phyloP scores from a whole-genome alignment of 2,888 invertebrate genomes.

The Mactromeris polynyma region DNA sequence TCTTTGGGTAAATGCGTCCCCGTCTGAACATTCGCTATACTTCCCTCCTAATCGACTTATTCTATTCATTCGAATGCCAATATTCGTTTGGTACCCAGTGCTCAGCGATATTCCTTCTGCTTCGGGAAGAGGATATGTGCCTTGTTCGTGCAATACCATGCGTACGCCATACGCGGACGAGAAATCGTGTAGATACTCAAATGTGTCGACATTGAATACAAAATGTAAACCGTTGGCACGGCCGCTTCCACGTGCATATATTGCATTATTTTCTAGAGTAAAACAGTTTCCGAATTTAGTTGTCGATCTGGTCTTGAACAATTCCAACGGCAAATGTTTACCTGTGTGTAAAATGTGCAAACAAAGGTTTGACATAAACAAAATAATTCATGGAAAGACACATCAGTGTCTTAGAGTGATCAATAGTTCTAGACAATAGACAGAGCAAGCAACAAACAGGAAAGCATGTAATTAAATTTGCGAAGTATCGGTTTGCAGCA shows the following conservation, averaged over 20 bases:
- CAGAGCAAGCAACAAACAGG: too few relatives aligned
- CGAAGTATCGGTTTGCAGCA: too few relatives aligned
- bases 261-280: constrained; percentile 10
- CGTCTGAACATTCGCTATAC: constrained; percentile 27
- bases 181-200: constrained; percentile 8
- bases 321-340: not conserved
- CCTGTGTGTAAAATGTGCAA: not conserved
- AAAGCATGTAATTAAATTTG: too few relatives aligned
- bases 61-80: not conserved
- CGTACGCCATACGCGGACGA: constrained; percentile 23
- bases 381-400: too few relatives aligned
- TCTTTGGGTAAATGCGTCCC: not conserved
- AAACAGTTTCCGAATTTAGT: constrained; percentile 27
- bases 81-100: constrained; percentile 3
- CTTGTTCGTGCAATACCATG: constrained; percentile 31
- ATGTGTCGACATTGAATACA: constrained; percentile 15
- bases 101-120: constrained; percentile 14
- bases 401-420: too few relatives aligned
- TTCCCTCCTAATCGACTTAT: constrained; percentile 21
- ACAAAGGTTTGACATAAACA: too few relatives aligned
- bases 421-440: too few relatives aligned
- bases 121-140: constrained; percentile 18
- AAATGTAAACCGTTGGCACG: not conserved
- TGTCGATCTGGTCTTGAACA: not conserved
- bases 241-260: not conserved